A percentile compares a stretch with the other conserved stretches of the same genome.
These are phyloP conservation scores for Premnoplex brunnescens DNA, from an alignment of 2,797 vertebrate species.

Conservation along the genomic window DNA sequence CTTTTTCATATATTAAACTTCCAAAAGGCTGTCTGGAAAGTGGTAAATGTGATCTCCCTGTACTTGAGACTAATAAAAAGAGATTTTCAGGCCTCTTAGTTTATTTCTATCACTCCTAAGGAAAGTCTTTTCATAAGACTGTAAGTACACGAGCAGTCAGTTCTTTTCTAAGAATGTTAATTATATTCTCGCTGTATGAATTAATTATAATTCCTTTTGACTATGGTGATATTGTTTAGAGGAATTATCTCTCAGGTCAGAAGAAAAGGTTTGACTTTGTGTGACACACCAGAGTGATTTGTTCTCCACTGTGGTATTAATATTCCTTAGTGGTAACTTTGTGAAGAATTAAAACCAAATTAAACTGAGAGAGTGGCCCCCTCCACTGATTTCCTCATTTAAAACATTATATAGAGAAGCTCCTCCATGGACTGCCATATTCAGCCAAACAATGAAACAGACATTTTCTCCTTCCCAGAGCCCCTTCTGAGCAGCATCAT, in stretches of 20 bases:
- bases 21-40: constrained; percentile 1
- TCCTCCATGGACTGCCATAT: not conserved
- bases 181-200: constrained; percentile 67
- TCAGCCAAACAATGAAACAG: not conserved
- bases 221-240: constrained; percentile 68
- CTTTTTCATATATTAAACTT: constrained; percentile 39
- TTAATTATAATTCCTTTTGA: constrained; percentile 72
- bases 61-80: constrained; percentile 27
- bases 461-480: not conserved
- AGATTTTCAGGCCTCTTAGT: constrained; percentile 33
- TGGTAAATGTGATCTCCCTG: not conserved
- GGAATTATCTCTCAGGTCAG: constrained; percentile 67
- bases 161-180: constrained; percentile 70
- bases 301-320: constrained; percentile 49
- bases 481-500: not conserved
- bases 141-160: constrained; percentile 14
- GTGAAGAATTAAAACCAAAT: constrained; percentile 70
- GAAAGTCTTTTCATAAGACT: constrained; percentile 18
- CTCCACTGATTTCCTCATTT: constrained; percentile 39
- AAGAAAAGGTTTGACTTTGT: constrained; percentile 68
- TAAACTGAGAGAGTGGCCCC: constrained; percentile 32
- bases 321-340: constrained; percentile 57
- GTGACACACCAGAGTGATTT: constrained; percentile 56
- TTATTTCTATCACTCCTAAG: constrained; percentile 52
- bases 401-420: not conserved